A percentile compares a stretch with the other conserved stretches of the same genome.
These are phyloP conservation scores for Epiblema foenella DNA, from an alignment of 2,888 invertebrate genomes.

Conservation along the genomic window DNA sequence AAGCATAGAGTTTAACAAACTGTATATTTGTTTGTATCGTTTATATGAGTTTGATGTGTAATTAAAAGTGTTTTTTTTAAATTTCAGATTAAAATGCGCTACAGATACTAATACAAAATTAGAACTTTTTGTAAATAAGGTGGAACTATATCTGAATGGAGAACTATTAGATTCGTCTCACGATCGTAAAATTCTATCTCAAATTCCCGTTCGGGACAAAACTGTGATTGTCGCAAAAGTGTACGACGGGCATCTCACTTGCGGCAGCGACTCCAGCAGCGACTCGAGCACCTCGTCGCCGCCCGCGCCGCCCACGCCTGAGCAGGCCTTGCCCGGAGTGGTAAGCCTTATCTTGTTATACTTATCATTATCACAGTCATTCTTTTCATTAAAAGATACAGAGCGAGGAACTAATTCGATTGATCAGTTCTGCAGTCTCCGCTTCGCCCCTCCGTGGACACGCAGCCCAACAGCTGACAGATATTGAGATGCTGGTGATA, in stretches of 20 bases:
- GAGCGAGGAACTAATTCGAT: too few relatives aligned
- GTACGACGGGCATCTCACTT: constrained; percentile 75
- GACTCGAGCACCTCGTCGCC: constrained; percentile 98
- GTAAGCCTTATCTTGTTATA: constrained; percentile 80
- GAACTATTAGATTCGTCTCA: constrained; percentile 94
- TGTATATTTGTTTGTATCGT: neutral
- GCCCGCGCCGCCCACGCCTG: constrained; percentile 94
- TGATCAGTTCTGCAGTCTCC: too few relatives aligned
- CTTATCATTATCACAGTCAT: neutral
- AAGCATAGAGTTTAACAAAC: too few relatives aligned
- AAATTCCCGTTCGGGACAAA: constrained; percentile 94
- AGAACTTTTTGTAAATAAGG: constrained; percentile 95
- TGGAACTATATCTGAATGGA: constrained; percentile 95
- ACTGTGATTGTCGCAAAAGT: constrained; percentile 88
- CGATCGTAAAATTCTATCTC: constrained; percentile 94
- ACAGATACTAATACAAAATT: constrained; percentile 90
- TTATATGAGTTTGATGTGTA: neutral
- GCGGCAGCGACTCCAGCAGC: constrained; percentile 92
- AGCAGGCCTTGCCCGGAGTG: constrained; percentile 95
- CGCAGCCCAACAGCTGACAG: too few relatives aligned
- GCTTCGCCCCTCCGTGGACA: too few relatives aligned
- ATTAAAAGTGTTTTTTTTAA: constrained; percentile 44
- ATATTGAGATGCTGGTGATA: too few relatives aligned
- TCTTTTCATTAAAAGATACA: too few relatives aligned
- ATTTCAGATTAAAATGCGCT: constrained; percentile 76